phyloP scores from a whole-genome alignment of 2,113 vertebrate genomes.

The mouse (Mus musculus) region DNA sequence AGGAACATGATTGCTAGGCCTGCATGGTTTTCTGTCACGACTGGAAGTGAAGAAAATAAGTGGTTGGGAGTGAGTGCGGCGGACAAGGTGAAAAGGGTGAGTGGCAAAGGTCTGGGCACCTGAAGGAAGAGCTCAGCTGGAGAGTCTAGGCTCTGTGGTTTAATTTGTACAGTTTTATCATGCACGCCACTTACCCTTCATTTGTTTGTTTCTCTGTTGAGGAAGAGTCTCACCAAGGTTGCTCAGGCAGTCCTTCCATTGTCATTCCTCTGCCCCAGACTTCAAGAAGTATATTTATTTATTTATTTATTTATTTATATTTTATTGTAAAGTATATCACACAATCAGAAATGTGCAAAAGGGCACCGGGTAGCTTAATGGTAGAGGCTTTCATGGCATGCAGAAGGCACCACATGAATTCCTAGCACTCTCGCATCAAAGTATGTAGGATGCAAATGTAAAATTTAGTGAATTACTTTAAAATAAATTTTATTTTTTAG shows the following conservation, averaged over 20 bases:
- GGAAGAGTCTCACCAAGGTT: background rate
- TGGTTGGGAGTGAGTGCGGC: background rate
- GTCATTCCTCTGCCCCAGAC: background rate
- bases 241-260: background rate
- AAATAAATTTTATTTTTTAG: background rate
- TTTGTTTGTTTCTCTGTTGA: background rate
- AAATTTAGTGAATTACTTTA: constrained; percentile 32
- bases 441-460: constrained; percentile 1
- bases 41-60: background rate
- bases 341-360: background rate
- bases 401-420: background rate
- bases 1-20: background rate
- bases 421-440: background rate
- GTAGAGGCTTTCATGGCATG: background rate
- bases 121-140: background rate
- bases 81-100: background rate
- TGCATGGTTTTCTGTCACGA: background rate
- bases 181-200: background rate
- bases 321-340: background rate
- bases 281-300: constrained; percentile 26
- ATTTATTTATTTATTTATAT: background rate
- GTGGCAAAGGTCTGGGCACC: background rate
- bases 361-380: background rate
- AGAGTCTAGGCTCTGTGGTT: background rate
- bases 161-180: constrained; percentile 19